These are phyloP conservation scores for Trichoplusia ni DNA, from an alignment of 1,140 invertebrate species.

Conservation along the genomic window DNA sequence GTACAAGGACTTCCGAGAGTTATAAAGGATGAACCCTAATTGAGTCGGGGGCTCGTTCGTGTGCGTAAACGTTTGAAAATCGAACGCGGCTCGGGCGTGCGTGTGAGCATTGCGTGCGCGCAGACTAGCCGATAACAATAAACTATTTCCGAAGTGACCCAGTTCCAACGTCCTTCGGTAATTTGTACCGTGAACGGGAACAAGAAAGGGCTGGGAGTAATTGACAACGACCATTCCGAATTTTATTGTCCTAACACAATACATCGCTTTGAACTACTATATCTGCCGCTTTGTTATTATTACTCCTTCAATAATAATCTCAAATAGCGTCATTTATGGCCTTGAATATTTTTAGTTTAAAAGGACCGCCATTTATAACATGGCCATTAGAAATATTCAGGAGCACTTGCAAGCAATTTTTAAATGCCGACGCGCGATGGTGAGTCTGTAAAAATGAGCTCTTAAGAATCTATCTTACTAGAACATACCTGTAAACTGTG, in stretches of 20 bases:
- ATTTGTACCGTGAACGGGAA: slow-evolving; percentile 78
- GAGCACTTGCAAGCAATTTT: no score
- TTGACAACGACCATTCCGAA: slow-evolving; percentile 60
- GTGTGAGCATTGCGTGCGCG: slow-evolving; percentile 72
- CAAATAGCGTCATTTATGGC: slow-evolving; percentile 16
- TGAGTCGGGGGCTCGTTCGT: slow-evolving; percentile 51
- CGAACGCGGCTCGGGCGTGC: slow-evolving; percentile 41
- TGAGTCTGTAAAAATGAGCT: no score
- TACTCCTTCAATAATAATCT: slow-evolving; percentile 20
- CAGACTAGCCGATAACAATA: slow-evolving; percentile 80
- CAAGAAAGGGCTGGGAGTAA: slow-evolving; percentile 77
- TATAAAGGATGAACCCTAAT: slow-evolving; percentile 72
- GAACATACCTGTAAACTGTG: slow-evolving; percentile 69
- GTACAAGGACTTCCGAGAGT: slow-evolving; percentile 55
- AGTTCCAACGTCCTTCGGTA: slow-evolving; percentile 79
- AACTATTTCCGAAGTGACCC: slow-evolving; percentile 82
- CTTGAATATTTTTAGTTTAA: slow-evolving; percentile 9
- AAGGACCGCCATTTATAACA: not conserved
- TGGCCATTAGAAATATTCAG: no score
- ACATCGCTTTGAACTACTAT: slow-evolving; percentile 39
- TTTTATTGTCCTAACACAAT: slow-evolving; percentile 61
- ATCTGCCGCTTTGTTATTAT: slow-evolving; percentile 30
- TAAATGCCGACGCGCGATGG: no score
- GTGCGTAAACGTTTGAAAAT: slow-evolving; percentile 57
- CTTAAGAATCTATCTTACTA: no score